These are phyloP conservation scores for Drosophila mimetica DNA, from an alignment of 2,888 invertebrate genomes.

Conservation along the genomic window DNA sequence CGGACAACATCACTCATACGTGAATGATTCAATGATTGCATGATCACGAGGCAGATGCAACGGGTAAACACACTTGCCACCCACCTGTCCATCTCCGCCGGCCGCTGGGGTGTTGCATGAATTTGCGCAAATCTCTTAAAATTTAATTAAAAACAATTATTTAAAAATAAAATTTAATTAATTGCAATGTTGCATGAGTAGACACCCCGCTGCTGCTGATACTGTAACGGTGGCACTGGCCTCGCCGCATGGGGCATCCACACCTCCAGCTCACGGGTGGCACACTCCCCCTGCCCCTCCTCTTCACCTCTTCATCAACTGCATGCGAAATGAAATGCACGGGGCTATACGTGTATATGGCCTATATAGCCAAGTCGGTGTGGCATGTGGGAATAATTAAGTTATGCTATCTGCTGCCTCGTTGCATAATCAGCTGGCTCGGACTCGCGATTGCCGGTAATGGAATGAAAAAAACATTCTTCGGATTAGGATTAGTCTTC, in stretches of 20 bases:
- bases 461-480: conserved; percentile 28
- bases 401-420: conserved; percentile 39
- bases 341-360: conserved; percentile 35
- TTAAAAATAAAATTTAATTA: conserved; percentile 78
- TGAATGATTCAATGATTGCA: conserved; percentile 72
- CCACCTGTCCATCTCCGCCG: conserved; percentile 53
- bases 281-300: conserved; percentile 1
- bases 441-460: conserved; percentile 8
- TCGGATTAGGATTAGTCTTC: conserved; percentile 35
- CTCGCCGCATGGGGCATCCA: conserved; percentile 69
- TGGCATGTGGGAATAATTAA: conserved; percentile 33
- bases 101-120: conserved; percentile 58
- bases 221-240: conserved; percentile 74
- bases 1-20: conserved; percentile 31
- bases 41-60: conserved; percentile 60
- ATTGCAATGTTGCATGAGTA: conserved; percentile 77
- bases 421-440: conserved; percentile 33
- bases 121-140: conserved; percentile 69
- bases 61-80: conserved; percentile 7
- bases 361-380: conserved; percentile 34
- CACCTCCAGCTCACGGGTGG: conserved; percentile 59
- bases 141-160: conserved; percentile 78
- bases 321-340: conserved; percentile 40
- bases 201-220: conserved; percentile 51
- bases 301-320: not conserved